phyloP scores from a whole-genome alignment of 2,888 invertebrate species.

The Chironomus tentans region DNA sequence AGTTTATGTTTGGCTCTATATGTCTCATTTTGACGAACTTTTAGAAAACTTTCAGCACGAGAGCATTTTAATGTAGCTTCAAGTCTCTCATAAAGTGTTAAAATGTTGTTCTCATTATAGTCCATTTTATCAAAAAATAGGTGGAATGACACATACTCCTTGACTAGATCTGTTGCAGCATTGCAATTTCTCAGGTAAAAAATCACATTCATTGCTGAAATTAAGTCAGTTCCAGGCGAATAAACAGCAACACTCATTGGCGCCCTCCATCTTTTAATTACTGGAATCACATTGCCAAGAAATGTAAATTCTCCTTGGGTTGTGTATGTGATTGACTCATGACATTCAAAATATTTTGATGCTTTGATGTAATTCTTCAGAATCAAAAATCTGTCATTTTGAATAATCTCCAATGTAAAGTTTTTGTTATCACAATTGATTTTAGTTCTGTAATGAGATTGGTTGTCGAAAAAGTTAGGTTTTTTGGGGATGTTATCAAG shows the following conservation, averaged over 20 bases:
- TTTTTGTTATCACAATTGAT: not conserved
- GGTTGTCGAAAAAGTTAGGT: too few species aligned
- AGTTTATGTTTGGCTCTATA: constrained; percentile 66
- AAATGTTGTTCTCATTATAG: constrained; percentile 42
- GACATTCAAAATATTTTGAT: constrained; percentile 42
- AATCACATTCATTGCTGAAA: constrained; percentile 45
- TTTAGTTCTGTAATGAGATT: not conserved
- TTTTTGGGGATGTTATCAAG: too few species aligned
- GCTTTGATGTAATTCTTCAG: constrained; percentile 51
- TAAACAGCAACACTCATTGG: constrained; percentile 51
- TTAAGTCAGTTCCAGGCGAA: constrained; percentile 50
- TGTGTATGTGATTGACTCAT: constrained; percentile 56
- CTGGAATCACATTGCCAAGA: constrained; percentile 51
- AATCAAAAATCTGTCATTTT: constrained; percentile 49
- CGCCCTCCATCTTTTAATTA: constrained; percentile 49
- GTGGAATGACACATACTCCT: constrained; percentile 49
- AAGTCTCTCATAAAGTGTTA: not conserved
- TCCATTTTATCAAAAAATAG: constrained; percentile 48
- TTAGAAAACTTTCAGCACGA: not conserved
- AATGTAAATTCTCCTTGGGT: constrained; percentile 60
- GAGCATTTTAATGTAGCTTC: not conserved
- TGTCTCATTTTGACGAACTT: constrained; percentile 42
- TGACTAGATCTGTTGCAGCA: constrained; percentile 41
- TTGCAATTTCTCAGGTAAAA: constrained; percentile 46
- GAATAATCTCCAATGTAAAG: not conserved